A percentile compares a stretch with the other conserved stretches of the same genome.
Conservation (phyloP, 2,797 vertebrate species). For the Squalus acanthias region DNA sequence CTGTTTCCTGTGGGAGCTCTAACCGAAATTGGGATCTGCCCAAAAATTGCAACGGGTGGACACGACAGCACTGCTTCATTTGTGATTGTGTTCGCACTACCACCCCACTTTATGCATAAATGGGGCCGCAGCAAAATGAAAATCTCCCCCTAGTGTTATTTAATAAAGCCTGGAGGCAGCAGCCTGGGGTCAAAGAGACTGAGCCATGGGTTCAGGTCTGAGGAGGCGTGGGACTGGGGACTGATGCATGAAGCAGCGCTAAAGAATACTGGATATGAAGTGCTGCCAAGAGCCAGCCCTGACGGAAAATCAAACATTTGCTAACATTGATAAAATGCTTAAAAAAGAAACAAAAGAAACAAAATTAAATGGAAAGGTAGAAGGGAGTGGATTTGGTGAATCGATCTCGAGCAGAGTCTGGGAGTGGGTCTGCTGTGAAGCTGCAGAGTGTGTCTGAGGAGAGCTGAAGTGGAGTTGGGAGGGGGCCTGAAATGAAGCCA, state of each 20-base stretch:
- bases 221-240: background rate
- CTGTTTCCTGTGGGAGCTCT: background rate
- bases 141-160: background rate
- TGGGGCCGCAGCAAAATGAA: background rate
- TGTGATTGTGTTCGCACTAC: background rate
- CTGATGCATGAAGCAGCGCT: background rate
- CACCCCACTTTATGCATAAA: background rate
- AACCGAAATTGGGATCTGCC: background rate
- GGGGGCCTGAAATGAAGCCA: background rate
- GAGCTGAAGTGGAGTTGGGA: background rate
- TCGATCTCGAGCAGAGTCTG: background rate
- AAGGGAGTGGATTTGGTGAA: background rate
- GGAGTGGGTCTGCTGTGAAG: background rate
- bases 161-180: background rate
- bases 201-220: background rate
- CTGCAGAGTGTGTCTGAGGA: background rate
- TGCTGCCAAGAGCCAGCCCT: background rate
- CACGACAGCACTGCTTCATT: background rate
- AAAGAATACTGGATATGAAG: background rate
- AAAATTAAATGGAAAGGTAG: background rate
- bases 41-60: background rate
- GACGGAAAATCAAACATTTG: background rate
- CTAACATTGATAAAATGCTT: background rate
- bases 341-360: background rate
- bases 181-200: background rate